Percentiles rank a stretch among this genome's conserved stretches.
phyloP scores from a whole-genome alignment of 2,888 invertebrate species.

The Xanthia togata region DNA sequence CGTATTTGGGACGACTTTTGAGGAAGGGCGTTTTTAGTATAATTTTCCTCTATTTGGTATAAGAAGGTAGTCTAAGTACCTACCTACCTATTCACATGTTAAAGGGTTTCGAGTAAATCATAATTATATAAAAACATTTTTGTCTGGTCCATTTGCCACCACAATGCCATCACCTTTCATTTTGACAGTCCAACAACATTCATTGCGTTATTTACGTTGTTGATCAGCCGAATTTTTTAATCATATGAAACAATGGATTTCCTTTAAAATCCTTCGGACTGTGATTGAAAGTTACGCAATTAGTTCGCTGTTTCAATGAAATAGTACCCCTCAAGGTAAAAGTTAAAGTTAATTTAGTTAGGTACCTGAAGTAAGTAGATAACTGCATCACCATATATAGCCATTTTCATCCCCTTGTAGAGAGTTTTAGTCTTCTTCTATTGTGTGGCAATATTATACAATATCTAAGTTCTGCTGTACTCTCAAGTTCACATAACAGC shows the following conservation, averaged over 20 bases:
- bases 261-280: too few relatives aligned
- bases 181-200: too few relatives aligned
- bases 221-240: too few relatives aligned
- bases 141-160: too few relatives aligned
- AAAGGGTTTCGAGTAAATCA: not conserved
- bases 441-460: not conserved
- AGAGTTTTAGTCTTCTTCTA: not conserved
- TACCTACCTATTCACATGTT: too few relatives aligned
- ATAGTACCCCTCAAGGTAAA: not conserved
- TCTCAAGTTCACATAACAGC: not conserved
- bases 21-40: slow-evolving; percentile 20
- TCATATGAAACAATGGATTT: too few relatives aligned
- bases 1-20: slow-evolving; percentile 2
- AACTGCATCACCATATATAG: not conserved
- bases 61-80: too few relatives aligned
- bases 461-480: not conserved
- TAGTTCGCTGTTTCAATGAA: not conserved
- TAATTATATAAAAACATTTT: not conserved
- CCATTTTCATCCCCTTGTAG: not conserved
- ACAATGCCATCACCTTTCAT: too few relatives aligned
- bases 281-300: too few relatives aligned
- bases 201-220: too few relatives aligned
- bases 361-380: not conserved
- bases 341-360: not conserved
- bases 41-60: not conserved